Percentiles rank a stretch among this genome's conserved stretches.
Conservation (phyloP, 2,888 invertebrate genomes). For the Dioctria linearis region DNA sequence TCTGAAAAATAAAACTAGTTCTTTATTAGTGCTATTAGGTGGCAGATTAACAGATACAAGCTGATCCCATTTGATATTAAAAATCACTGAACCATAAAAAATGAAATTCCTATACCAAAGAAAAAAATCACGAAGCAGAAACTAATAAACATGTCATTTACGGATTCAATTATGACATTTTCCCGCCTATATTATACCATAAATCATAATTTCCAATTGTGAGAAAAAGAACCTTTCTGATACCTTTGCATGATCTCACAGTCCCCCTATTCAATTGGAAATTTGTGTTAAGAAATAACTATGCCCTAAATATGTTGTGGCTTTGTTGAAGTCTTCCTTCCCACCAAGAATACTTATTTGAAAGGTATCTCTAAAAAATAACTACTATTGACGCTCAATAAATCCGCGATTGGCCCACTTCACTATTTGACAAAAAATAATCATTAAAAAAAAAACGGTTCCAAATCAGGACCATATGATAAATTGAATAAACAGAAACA, state of each 20-base stretch:
- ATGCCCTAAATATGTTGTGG: background rate
- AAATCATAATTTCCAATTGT: slow-evolving; percentile 38
- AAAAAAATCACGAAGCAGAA: slow-evolving; percentile 25
- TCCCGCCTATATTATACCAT: slow-evolving; percentile 19
- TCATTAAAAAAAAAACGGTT: background rate
- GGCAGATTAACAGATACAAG: too few relatives aligned
- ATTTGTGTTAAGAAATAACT: background rate
- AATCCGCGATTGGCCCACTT: slow-evolving; percentile 41
- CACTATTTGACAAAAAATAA: background rate
- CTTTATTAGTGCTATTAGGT: too few relatives aligned
- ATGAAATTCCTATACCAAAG: slow-evolving; percentile 14
- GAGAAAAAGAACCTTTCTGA: background rate
- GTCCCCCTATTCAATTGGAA: background rate
- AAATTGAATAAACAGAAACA: slow-evolving; percentile 47
- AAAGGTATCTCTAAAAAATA: slow-evolving; percentile 11
- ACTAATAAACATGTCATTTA: slow-evolving; percentile 47
- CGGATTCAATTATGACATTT: slow-evolving; percentile 40
- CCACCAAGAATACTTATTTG: background rate
- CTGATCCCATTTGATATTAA: too few relatives aligned
- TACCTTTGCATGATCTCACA: background rate
- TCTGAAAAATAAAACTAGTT: too few relatives aligned
- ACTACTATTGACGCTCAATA: background rate
- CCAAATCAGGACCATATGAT: slow-evolving; percentile 9
- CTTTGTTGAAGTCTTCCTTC: background rate
- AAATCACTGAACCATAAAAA: slow-evolving; percentile 12